These are phyloP conservation scores for Lerista edwardsae DNA, from an alignment of 2,797 vertebrate genomes.

Conservation along the genomic window DNA sequence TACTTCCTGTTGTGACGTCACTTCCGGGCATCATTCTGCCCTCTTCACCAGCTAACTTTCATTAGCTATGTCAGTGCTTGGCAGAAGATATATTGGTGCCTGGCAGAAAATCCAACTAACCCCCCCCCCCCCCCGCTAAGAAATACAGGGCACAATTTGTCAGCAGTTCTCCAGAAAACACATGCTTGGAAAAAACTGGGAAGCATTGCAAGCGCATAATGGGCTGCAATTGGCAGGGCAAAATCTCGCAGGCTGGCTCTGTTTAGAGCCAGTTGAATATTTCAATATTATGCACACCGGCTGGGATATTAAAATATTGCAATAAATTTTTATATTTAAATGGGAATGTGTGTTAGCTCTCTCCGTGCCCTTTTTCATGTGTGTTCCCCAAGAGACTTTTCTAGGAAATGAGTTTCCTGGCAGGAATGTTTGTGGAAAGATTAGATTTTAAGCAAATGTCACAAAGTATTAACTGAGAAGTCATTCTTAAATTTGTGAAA, in stretches of 20 bases:
- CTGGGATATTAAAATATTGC: too few relatives aligned
- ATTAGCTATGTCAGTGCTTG: too few relatives aligned
- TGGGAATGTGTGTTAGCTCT: not conserved
- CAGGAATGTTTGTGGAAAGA: conserved; percentile 5
- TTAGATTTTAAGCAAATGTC: conserved; percentile 8
- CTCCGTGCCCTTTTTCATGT: not conserved
- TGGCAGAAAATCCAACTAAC: not conserved
- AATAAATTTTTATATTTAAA: not conserved
- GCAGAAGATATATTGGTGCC: not conserved
- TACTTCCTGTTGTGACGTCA: too few relatives aligned
- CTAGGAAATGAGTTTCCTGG: not conserved
- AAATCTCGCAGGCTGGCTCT: not conserved
- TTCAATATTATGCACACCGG: conserved; percentile 25
- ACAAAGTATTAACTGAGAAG: conserved; percentile 35
- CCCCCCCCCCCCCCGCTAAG: not conserved
- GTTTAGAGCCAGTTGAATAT: not conserved
- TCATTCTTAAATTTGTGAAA: not conserved
- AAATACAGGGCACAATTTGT: not conserved
- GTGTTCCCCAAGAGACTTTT: not conserved
- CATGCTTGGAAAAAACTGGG: not conserved
- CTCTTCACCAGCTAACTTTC: too few relatives aligned
- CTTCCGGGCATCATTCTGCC: too few relatives aligned
- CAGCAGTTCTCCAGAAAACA: not conserved
- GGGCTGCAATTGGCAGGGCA: not conserved
- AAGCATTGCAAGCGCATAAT: not conserved